phyloP scores from a whole-genome alignment of 2,797 vertebrate genomes.

The Botia almorhae region DNA sequence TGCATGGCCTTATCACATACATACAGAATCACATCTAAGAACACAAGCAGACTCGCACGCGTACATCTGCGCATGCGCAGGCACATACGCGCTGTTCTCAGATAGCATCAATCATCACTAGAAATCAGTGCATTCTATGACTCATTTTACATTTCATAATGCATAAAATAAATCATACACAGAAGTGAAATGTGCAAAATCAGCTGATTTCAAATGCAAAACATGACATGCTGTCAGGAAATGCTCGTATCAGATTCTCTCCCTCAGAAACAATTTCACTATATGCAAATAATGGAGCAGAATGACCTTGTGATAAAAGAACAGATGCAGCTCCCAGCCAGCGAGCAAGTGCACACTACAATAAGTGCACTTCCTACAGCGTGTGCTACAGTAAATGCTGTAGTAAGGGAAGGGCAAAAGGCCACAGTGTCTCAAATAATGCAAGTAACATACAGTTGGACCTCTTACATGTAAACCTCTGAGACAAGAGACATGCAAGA shows the following conservation, averaged over 20 bases:
- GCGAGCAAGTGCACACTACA: slow-evolving; percentile 52
- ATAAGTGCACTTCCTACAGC: slow-evolving; percentile 58
- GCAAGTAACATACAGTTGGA: too few species aligned
- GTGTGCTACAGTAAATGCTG: slow-evolving; percentile 1
- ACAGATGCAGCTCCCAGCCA: slow-evolving; percentile 55
- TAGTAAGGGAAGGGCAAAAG: neutral
- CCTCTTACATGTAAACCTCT: slow-evolving; percentile 14
- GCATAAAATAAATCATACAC: slow-evolving; percentile 63
- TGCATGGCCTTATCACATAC: neutral
- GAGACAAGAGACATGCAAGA: slow-evolving; percentile 31
- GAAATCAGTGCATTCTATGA: slow-evolving; percentile 54
- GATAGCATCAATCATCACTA: slow-evolving; percentile 32
- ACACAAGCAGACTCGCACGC: neutral
- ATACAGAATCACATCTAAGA: slow-evolving; percentile 17
- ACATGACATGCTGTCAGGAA: slow-evolving; percentile 63
- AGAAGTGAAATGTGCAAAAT: slow-evolving; percentile 60
- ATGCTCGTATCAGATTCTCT: slow-evolving; percentile 74
- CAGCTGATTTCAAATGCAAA: slow-evolving; percentile 66
- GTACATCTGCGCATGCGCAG: too few species aligned
- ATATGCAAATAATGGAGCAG: slow-evolving; percentile 72
- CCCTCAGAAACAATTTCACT: slow-evolving; percentile 68
- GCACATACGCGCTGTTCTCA: neutral
- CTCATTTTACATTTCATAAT: slow-evolving; percentile 56
- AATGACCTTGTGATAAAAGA: slow-evolving; percentile 73
- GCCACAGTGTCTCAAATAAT: neutral